phyloP scores from a whole-genome alignment of 2,113 vertebrate genomes.

The Megaptera novaeangliae region DNA sequence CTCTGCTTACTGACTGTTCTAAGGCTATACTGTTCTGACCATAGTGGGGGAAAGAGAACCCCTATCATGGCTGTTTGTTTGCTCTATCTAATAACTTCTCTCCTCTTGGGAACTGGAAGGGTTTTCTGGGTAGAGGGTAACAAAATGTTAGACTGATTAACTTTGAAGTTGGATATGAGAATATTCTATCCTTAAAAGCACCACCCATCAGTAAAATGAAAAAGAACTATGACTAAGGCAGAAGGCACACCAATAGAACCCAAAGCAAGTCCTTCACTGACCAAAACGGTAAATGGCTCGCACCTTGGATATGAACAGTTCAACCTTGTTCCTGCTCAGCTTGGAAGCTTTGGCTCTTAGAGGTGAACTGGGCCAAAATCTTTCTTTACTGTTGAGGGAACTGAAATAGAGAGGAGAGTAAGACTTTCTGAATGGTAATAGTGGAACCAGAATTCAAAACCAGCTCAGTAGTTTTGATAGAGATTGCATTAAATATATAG shows the following conservation, averaged over 20 bases:
- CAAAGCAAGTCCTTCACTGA: neutral
- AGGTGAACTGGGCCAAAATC: neutral
- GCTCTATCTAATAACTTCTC: neutral
- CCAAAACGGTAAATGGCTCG: neutral
- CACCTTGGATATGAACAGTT: neutral
- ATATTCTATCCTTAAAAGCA: neutral
- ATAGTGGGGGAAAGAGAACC: neutral
- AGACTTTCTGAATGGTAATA: neutral
- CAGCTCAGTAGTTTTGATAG: neutral
- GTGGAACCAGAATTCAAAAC: neutral
- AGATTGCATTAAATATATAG: neutral
- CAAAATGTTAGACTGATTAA: neutral
- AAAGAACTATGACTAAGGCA: neutral
- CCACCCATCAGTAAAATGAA: neutral
- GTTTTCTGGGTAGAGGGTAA: neutral
- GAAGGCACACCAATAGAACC: neutral
- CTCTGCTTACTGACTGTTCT: neutral
- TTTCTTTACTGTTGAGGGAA: neutral
- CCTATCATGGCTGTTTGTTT: neutral
- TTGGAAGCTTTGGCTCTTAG: neutral
- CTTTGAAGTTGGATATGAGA: neutral
- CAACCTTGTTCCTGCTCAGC: neutral
- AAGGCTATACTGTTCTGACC: neutral
- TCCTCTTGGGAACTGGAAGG: neutral
- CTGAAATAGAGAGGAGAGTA: neutral